phyloP scores from a whole-genome alignment of 1,140 invertebrate species.

The Drosophila nannoptera region DNA sequence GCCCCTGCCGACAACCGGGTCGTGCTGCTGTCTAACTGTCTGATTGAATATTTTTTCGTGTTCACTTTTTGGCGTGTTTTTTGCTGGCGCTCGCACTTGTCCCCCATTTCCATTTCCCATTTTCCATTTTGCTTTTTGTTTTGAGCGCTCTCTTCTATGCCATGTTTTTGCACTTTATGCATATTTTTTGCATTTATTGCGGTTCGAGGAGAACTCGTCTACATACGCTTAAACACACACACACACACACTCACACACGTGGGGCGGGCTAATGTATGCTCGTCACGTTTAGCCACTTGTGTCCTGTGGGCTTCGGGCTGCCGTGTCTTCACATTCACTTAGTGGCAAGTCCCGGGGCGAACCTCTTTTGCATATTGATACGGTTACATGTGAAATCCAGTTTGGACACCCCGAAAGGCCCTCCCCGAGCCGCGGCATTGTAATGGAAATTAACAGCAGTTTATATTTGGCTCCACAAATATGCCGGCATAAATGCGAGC shows the following conservation, averaged over 20 bases:
- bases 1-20: background rate
- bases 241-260: background rate
- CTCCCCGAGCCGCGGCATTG: constrained; percentile 16
- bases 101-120: background rate
- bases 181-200: constrained; percentile 70
- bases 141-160: constrained; percentile 30
- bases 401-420: constrained; percentile 6
- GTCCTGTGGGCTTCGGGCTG: constrained; percentile 45
- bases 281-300: constrained; percentile 74
- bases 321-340: constrained; percentile 71
- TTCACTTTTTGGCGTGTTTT: constrained; percentile 35
- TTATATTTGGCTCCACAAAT: constrained; percentile 20
- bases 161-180: constrained; percentile 65
- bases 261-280: constrained; percentile 61
- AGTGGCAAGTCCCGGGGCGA: constrained; percentile 44
- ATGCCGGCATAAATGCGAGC: constrained; percentile 17
- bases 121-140: constrained; percentile 7
- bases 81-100: constrained; percentile 55
- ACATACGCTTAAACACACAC: background rate
- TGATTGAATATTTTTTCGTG: constrained; percentile 67
- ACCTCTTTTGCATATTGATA: constrained; percentile 73
- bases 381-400: constrained; percentile 44
- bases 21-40: constrained; percentile 27
- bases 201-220: constrained; percentile 9
- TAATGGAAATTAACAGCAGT: constrained; percentile 54